Evolutionary conservation across 2,113 vertebrate species (phyloP).

Genomic region (Brachypteracias leptosomus): DNA sequence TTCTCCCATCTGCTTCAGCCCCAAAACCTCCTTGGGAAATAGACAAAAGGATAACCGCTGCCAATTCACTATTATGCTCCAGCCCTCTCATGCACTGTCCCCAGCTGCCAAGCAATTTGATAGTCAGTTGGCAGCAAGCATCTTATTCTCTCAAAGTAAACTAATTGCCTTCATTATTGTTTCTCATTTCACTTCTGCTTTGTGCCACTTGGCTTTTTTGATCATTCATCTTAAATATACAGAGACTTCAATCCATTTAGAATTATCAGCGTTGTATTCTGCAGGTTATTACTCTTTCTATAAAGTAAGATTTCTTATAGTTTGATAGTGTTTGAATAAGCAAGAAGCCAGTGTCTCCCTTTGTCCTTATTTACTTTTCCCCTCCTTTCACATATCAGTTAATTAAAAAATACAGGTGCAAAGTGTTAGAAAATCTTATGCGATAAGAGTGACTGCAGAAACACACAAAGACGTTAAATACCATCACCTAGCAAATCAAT

Average conservation of each 20-base stretch:
- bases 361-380: not conserved
- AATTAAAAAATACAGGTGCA: slow-evolving; percentile 21
- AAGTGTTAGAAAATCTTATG: not conserved
- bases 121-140: slow-evolving; percentile 29
- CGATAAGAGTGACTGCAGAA: not conserved
- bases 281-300: not conserved
- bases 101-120: slow-evolving; percentile 30
- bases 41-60: not conserved
- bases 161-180: slow-evolving; percentile 55
- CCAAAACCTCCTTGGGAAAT: not conserved
- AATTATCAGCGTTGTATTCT: not conserved
- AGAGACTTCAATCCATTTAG: not conserved
- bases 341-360: not conserved
- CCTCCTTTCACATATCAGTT: not conserved
- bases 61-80: slow-evolving; percentile 14
- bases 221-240: slow-evolving; percentile 44
- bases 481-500: not conserved
- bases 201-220: slow-evolving; percentile 39
- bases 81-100: not conserved
- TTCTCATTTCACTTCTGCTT: slow-evolving; percentile 17
- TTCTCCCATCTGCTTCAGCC: not conserved
- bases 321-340: not conserved
- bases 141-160: slow-evolving; percentile 41
- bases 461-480: not conserved
- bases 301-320: not conserved